phyloP scores from a whole-genome alignment of 1,140 invertebrate species.

The Pristionchus pacificus region DNA sequence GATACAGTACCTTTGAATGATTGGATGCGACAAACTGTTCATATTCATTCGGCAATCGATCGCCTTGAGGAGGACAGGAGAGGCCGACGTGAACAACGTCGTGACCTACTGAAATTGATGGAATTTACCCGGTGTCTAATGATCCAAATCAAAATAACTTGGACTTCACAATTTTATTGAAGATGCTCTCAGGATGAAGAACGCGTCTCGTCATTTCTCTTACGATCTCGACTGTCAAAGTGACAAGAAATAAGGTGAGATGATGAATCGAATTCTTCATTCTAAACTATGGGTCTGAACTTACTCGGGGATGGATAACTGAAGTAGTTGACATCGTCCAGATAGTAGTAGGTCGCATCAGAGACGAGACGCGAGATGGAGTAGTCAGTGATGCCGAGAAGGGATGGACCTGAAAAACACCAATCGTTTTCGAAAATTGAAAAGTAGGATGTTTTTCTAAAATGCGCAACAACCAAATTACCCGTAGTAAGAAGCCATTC shows the following conservation, averaged over 20 bases:
- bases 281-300: too few relatives aligned
- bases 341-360: slow-evolving; percentile 9
- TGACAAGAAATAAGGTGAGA: too few relatives aligned
- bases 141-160: too few relatives aligned
- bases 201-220: too few relatives aligned
- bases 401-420: background rate
- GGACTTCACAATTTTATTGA: too few relatives aligned
- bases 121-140: background rate
- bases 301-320: slow-evolving; percentile 8
- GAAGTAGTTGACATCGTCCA: slow-evolving; percentile 12
- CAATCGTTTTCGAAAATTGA: too few relatives aligned
- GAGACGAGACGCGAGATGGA: background rate
- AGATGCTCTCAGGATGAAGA: too few relatives aligned
- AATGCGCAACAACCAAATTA: too few relatives aligned
- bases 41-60: slow-evolving; percentile 5
- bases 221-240: too few relatives aligned
- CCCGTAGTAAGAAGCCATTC: background rate
- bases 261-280: too few relatives aligned
- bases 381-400: background rate
- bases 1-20: background rate
- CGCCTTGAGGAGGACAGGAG: background rate
- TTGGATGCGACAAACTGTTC: background rate
- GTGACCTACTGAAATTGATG: background rate
- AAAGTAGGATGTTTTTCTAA: background rate
- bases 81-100: slow-evolving; percentile 12